Evolutionary conservation across 2,888 invertebrate species (phyloP).

Genomic region (Hydrotaea diabolus): DNA sequence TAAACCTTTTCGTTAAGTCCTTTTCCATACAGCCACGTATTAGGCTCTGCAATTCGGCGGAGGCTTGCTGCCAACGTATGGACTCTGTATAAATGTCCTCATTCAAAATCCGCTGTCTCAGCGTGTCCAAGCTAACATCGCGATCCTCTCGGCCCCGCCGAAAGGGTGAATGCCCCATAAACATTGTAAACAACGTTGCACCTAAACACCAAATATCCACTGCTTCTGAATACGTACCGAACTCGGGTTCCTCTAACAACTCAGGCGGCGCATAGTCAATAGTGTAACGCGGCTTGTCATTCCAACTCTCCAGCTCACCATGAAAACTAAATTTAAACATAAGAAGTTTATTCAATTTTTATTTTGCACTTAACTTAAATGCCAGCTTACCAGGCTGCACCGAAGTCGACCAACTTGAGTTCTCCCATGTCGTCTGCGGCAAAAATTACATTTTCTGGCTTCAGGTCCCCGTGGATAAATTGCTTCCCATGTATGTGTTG

Average conservation of each 20-base stretch:
- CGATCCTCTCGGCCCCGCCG: conserved; percentile 71
- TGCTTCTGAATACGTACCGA: conserved; percentile 88
- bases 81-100: conserved; percentile 75
- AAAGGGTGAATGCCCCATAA: conserved; percentile 94
- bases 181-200: conserved; percentile 88
- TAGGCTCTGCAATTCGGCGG: conserved; percentile 71
- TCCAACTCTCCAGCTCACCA: conserved; percentile 71
- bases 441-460: conserved; percentile 89
- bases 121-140: conserved; percentile 67
- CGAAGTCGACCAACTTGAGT: conserved; percentile 97
- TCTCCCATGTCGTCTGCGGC: conserved; percentile 81
- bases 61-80: conserved; percentile 73
- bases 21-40: conserved; percentile 74
- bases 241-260: conserved; percentile 83
- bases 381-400: conserved; percentile 87
- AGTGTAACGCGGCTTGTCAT: conserved; percentile 92
- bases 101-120: conserved; percentile 74
- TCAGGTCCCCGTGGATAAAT: conserved; percentile 95
- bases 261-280: conserved; percentile 95
- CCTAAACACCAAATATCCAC: conserved; percentile 98
- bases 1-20: conserved; percentile 73
- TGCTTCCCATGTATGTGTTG: conserved; percentile 91
- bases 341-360: not conserved
- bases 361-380: not conserved
- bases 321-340: conserved; percentile 43